These are phyloP conservation scores for Macquaria ambigua DNA, from an alignment of 2,113 vertebrate genomes.

Conservation along the genomic window DNA sequence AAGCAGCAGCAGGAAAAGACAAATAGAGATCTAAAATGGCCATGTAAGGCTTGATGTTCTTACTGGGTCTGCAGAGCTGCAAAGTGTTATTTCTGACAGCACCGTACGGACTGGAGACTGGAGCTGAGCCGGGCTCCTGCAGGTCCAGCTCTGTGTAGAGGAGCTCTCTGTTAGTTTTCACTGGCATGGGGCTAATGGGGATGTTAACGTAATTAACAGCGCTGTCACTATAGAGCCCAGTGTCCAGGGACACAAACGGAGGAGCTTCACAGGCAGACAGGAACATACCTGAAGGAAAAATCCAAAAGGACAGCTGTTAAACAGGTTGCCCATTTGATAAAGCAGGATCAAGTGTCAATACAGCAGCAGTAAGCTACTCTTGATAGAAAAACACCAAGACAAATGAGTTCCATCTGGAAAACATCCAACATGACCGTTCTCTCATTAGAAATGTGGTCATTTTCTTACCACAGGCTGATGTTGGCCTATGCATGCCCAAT, in stretches of 20 bases:
- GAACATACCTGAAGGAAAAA: slow-evolving; percentile 34
- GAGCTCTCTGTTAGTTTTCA: slow-evolving; percentile 78
- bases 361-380: neutral
- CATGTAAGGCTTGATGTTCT: slow-evolving; percentile 17
- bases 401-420: neutral
- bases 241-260: slow-evolving; percentile 1
- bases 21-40: neutral
- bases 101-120: neutral
- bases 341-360: neutral
- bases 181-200: slow-evolving; percentile 86
- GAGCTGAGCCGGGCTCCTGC: slow-evolving; percentile 72
- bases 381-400: neutral
- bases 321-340: neutral
- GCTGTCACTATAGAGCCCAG: slow-evolving; percentile 65
- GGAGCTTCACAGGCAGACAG: neutral
- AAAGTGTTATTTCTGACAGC: slow-evolving; percentile 84
- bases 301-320: neutral
- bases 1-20: neutral
- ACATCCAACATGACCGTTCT: neutral
- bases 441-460: neutral
- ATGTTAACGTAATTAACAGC: slow-evolving; percentile 89
- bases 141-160: slow-evolving; percentile 90
- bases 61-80: slow-evolving; percentile 57
- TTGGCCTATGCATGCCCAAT: neutral
- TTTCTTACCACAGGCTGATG: slow-evolving; percentile 40